Evolutionary conservation across 2,888 invertebrate genomes (phyloP).

Genomic region (Philhelius pedissequus): DNA sequence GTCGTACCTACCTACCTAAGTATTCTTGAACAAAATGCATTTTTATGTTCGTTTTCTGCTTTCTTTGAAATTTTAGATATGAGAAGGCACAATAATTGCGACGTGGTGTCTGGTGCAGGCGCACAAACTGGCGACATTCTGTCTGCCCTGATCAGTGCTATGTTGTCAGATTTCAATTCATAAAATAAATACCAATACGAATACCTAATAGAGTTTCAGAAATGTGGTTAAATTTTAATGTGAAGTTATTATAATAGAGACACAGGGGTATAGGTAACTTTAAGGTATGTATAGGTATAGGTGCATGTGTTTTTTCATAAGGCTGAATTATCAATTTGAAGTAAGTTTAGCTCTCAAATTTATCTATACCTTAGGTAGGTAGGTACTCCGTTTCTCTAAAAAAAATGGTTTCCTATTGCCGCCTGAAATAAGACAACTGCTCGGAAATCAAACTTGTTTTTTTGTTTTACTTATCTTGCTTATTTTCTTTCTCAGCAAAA

Average conservation of each 20-base stretch:
- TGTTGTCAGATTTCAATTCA: constrained; percentile 82
- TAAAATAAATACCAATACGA: neutral
- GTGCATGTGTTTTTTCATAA: neutral
- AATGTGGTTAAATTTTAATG: neutral
- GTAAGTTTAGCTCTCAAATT: neutral
- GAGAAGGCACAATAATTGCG: constrained; percentile 77
- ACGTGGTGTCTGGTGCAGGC: constrained; percentile 87
- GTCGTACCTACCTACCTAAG: too few relatives aligned
- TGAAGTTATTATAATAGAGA: neutral
- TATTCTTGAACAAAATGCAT: constrained; percentile 55
- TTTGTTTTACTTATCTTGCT: constrained; percentile 49
- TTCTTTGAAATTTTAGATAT: constrained; percentile 67
- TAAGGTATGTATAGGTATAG: too few relatives aligned
- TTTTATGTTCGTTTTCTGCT: constrained; percentile 65
- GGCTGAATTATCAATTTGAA: neutral
- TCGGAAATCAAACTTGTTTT: constrained; percentile 54
- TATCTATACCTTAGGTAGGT: neutral
- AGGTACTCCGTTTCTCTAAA: neutral
- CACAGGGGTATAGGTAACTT: neutral
- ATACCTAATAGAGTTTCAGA: neutral
- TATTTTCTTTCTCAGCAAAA: constrained; percentile 60
- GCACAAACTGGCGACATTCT: constrained; percentile 94
- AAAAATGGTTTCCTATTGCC: neutral
- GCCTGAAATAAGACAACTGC: constrained; percentile 48
- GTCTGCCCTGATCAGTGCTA: constrained; percentile 89